Base-by-base conservation (phyloP, 2,113 vertebrate genomes). In the Gavialis gangeticus region DNA sequence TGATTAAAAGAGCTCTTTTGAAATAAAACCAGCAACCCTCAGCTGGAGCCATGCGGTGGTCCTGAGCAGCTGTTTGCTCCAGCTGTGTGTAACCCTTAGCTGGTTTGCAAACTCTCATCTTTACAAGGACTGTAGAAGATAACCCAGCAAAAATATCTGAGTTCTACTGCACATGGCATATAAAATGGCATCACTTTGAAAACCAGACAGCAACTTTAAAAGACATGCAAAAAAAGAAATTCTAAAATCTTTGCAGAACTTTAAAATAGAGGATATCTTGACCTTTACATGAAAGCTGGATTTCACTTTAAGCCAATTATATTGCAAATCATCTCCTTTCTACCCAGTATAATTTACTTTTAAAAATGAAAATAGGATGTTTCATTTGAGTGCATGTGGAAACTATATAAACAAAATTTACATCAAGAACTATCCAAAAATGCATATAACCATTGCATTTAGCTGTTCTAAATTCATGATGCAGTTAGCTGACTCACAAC, bases 321-420 rank as follows among this genome's bases (percentile, higher is more conserved):
- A 78, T 85, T 87, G 81, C 94, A 96, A 96, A 95, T 94, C 78
- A 93, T 88, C 90, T 89, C 75, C 73, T 93, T 91, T 89, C 85
- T 84, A 88, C 88, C 94, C 91, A 77, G 78, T 54, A 80, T 87
- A 96, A 95, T 97, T 98, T 96, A 94, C 94, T 96, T 88, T 91
- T 92, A 96, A 96, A 88, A 86, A 91, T 87, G 76, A 97, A 97
- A 95, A 97, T 90, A 81, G 76, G 75, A 85, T 80, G 89, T 97
- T 97, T 96, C 93, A 91, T 95, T 91, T 92, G 93, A 96, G 88
- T 91, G 92, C 92, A 71, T 57, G 87, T 90, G 89, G 93, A 92
- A 94, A 80, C 79, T 84, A 82, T 30, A 92, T 87, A 96, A 97
- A 96, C 95, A 97, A 97, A 95, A 97, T 96, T 95, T 96, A 94